Evolutionary conservation across 2,797 vertebrate genomes (phyloP), one percentile per base, ranked within the genome.

Genomic region (Potorous gilbertii): DNA sequence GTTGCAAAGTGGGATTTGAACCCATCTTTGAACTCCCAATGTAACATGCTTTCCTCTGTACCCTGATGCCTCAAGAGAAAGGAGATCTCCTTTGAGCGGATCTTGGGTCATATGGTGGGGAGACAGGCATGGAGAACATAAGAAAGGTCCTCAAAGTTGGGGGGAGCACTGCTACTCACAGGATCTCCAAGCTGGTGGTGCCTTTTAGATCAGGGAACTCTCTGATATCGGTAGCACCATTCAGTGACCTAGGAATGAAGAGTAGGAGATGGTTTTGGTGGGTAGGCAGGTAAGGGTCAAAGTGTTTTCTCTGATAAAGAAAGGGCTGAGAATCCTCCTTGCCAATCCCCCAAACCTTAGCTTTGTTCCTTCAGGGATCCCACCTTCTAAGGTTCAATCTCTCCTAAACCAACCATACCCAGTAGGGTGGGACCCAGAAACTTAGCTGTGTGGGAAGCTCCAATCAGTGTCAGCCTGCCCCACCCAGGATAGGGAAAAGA

Each of bases 171-270:
- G 50, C 95, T 96, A 99, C 99, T 99, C 98, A 99, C 99, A 99
- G 98, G 97, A 99, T 99, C 99, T 99, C 99, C 98, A 99, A 98
- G 98, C 99, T 99, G 97, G 99, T 99, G 97, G 99, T 99, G 99
- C 99, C 99, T 98, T 99, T 99, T 62, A 99, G 99, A 98, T 99
- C 99, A 0, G 99, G 99, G 97, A 99, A 99, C 97, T 99, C 99
- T 98, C 98, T 99, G 98, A 99, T 99, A 98, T 99, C 99, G 0
- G 98, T 99, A 91, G 99, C 99, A 81, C 99, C 99, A 0, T 99
- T 99, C 96, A 99, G 98, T 0, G 99, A 99, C 96, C 99, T 99
- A 98, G 93, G 97, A 98, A 94, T 50, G 95, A 54, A 97, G 0
- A 54, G 1, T 0, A 4, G 28, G 56, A 87, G 4, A 10, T 1